Conservation (phyloP, 2,888 invertebrate genomes). For the Helobdella robusta region DNA sequence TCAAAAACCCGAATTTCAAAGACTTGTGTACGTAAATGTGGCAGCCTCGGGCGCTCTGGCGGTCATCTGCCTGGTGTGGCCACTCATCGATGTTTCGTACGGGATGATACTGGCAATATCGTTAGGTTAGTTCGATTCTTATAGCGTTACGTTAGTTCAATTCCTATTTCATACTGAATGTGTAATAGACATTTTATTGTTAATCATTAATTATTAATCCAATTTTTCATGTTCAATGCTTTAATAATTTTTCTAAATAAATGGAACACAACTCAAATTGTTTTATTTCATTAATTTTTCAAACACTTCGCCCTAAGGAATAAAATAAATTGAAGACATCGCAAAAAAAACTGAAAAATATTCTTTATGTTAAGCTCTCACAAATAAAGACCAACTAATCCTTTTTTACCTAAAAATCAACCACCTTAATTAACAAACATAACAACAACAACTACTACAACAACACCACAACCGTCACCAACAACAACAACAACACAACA, state of each 20-base stretch:
- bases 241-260: not conserved
- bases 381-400: not conserved
- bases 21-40: conserved; percentile 37
- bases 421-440: not conserved
- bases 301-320: too few species aligned
- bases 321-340: too few species aligned
- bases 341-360: too few species aligned
- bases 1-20: too few species aligned
- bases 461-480: not conserved
- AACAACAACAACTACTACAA: not conserved
- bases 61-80: conserved; percentile 38
- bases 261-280: not conserved
- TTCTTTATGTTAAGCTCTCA: not conserved
- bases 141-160: not conserved
- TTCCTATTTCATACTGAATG: too few species aligned
- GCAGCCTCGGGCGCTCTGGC: conserved; percentile 35
- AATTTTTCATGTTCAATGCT: not conserved
- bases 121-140: conserved; percentile 34
- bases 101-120: conserved; percentile 34
- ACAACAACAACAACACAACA: not conserved
- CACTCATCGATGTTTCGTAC: conserved; percentile 37
- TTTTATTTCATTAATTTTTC: not conserved
- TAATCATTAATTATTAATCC: too few species aligned
- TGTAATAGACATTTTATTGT: too few species aligned
- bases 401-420: not conserved